phyloP scores from a whole-genome alignment of 2,113 vertebrate genomes.

The Plecotus auritus region DNA sequence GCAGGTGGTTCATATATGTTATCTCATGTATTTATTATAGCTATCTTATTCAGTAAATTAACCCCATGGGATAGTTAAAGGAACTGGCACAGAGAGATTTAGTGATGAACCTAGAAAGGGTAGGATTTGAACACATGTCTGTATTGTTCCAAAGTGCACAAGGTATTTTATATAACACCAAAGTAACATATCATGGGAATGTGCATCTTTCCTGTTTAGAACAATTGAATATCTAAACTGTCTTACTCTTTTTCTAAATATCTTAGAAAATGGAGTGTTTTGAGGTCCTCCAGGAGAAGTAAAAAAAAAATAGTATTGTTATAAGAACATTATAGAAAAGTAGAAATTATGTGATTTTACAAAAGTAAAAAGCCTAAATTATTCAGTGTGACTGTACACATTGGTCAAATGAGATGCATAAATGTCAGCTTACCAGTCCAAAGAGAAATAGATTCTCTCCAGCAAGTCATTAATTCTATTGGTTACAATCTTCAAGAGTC shows the following conservation, averaged over 20 bases:
- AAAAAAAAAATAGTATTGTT: constrained; percentile 5
- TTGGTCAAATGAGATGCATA: constrained; percentile 23
- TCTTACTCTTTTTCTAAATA: not conserved
- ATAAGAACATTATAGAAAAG: not conserved
- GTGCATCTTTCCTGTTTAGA: not conserved
- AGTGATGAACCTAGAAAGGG: not conserved
- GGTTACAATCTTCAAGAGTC: not conserved
- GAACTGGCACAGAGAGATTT: not conserved
- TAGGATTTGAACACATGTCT: not conserved
- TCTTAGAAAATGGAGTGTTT: not conserved
- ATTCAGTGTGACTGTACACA: not conserved
- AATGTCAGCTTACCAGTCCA: not conserved
- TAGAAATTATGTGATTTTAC: constrained; percentile 6
- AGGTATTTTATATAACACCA: not conserved
- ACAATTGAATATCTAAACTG: not conserved
- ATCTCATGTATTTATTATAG: not conserved
- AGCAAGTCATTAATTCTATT: constrained; percentile 1
- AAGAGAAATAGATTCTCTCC: not conserved
- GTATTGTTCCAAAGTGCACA: not conserved
- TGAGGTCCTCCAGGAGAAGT: not conserved
- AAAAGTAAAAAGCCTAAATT: not conserved
- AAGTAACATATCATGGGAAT: not conserved
- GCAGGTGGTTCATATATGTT: not conserved
- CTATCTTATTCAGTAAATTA: not conserved
- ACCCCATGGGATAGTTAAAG: not conserved